Evolutionary conservation across 2,888 invertebrate species (phyloP).

Genomic region (Phortica okadai): DNA sequence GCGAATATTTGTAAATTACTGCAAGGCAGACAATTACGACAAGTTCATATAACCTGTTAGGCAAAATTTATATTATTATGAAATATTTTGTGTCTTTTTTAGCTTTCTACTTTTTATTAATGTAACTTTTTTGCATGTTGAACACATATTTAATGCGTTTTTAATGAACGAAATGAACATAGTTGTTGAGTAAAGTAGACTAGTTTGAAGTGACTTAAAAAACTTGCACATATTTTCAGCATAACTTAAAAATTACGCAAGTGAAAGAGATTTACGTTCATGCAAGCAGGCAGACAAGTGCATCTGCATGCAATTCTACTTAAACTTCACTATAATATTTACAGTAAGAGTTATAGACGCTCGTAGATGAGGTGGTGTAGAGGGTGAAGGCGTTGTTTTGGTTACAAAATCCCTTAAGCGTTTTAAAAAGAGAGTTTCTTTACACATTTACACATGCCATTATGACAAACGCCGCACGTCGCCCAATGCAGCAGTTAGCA

Average conservation of each 20-base stretch:
- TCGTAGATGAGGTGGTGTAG: neutral
- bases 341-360: neutral
- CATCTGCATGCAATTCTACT: neutral
- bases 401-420: constrained; percentile 23
- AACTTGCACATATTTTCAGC: constrained; percentile 45
- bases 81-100: neutral
- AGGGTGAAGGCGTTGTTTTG: neutral
- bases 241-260: constrained; percentile 22
- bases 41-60: constrained; percentile 15
- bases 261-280: neutral
- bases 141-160: constrained; percentile 65
- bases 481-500: neutral
- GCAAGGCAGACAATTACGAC: constrained; percentile 13
- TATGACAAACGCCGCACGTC: neutral
- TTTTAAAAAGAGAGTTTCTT: constrained; percentile 22
- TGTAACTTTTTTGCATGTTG: constrained; percentile 47
- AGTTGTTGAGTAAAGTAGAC: neutral
- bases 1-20: constrained; percentile 15
- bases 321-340: neutral
- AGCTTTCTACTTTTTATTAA: neutral
- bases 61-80: neutral
- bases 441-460: constrained; percentile 1
- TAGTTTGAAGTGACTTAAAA: constrained; percentile 32
- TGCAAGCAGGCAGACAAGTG: neutral
- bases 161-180: constrained; percentile 52